phyloP scores from a whole-genome alignment of 2,113 vertebrate species.

The Aspiorhynchus laticeps region DNA sequence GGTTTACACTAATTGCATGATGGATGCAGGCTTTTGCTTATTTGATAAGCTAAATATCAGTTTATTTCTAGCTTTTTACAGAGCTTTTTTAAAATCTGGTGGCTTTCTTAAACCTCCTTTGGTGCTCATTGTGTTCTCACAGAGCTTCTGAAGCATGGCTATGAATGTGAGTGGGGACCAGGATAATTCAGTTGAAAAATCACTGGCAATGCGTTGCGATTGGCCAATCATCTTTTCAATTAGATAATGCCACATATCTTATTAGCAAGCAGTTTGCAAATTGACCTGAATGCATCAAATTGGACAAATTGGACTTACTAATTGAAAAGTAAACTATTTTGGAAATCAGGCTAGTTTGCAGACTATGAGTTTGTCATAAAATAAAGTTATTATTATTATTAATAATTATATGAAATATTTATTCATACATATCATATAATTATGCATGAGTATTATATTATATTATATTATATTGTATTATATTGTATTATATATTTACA shows the following conservation, averaged over 20 bases:
- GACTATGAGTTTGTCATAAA: background rate
- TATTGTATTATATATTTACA: too few relatives aligned
- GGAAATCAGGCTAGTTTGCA: background rate
- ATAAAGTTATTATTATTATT: too few relatives aligned
- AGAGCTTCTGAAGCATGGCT: background rate
- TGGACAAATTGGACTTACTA: background rate
- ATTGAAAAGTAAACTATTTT: background rate
- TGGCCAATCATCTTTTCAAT: background rate
- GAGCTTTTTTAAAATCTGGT: background rate
- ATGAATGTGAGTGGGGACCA: background rate
- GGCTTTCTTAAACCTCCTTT: background rate
- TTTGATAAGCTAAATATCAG: background rate
- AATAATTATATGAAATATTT: too few relatives aligned
- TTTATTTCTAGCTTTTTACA: background rate
- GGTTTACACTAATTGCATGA: constrained; percentile 10
- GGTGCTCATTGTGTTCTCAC: background rate
- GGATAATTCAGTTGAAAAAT: background rate
- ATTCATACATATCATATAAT: too few relatives aligned
- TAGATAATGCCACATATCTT: background rate
- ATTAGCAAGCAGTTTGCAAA: background rate
- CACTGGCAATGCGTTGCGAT: background rate
- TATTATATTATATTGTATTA: too few relatives aligned
- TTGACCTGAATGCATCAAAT: background rate
- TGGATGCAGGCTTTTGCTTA: background rate
- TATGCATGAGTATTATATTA: too few relatives aligned